A percentile compares a stretch with the other conserved stretches of the same genome.
Conservation (phyloP, 2,797 vertebrate genomes). For the Mastacembelus armatus region DNA sequence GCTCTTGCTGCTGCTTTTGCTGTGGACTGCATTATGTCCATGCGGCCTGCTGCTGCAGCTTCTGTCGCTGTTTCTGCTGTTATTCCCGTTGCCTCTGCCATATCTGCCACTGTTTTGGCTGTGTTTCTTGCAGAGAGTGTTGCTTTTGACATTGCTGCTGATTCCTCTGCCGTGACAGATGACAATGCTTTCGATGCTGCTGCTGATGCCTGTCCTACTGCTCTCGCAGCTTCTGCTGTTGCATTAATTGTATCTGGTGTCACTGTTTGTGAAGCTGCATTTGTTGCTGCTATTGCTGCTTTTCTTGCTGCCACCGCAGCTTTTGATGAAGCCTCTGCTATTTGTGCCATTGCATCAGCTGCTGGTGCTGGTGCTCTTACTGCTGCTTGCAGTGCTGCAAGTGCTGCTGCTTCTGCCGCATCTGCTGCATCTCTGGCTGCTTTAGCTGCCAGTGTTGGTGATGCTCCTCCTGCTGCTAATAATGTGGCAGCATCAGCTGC, state of each 20-base stretch:
- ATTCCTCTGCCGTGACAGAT: neutral
- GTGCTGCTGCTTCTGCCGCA: constrained; percentile 3
- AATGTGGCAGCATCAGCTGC: constrained; percentile 9
- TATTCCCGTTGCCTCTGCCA: neutral
- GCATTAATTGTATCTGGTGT: neutral
- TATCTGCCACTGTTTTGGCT: neutral
- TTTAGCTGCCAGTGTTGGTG: neutral
- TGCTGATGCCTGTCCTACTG: neutral
- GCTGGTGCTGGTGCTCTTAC: neutral
- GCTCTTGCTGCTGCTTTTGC: neutral
- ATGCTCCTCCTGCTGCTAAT: neutral
- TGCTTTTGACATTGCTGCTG: neutral
- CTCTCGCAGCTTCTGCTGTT: neutral
- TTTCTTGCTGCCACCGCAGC: constrained; percentile 24
- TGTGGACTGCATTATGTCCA: neutral
- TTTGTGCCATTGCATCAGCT: neutral
- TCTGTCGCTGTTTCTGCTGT: neutral
- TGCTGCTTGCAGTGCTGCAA: neutral
- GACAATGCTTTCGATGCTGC: neutral
- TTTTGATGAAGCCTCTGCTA: neutral
- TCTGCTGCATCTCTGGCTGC: constrained; percentile 16
- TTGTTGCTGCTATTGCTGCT: neutral
- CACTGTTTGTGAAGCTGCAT: neutral
- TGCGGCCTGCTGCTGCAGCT: neutral
- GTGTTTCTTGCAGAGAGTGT: accelerated